These are phyloP conservation scores for Apodemia mormo DNA, from an alignment of 2,888 invertebrate species.

Conservation along the genomic window DNA sequence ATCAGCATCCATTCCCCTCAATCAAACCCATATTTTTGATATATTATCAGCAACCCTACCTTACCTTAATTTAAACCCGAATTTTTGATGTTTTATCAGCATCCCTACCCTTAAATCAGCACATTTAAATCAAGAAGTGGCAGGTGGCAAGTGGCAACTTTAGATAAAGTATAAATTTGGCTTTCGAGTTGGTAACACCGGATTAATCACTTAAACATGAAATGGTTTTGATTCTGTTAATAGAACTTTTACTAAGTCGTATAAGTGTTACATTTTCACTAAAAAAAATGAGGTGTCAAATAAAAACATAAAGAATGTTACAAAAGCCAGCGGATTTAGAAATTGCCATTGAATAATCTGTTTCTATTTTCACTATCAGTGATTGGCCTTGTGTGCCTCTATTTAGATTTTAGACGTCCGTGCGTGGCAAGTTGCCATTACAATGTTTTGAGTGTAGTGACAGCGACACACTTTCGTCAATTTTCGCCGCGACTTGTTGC, in stretches of 20 bases:
- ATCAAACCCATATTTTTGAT: too few species aligned
- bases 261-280: background rate
- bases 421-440: conserved; percentile 70
- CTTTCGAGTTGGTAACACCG: too few species aligned
- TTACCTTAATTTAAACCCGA: too few species aligned
- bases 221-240: too few species aligned
- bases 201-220: too few species aligned
- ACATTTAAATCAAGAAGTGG: too few species aligned
- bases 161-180: too few species aligned
- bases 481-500: conserved; percentile 27
- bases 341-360: conserved; percentile 35
- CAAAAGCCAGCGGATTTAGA: conserved; percentile 23
- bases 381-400: conserved; percentile 71
- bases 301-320: conserved; percentile 23
- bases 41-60: too few species aligned
- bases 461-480: conserved; percentile 64
- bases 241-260: background rate
- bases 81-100: too few species aligned
- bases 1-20: too few species aligned
- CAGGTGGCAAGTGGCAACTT: too few species aligned
- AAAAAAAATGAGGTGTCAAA: background rate
- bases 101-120: too few species aligned
- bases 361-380: conserved; percentile 64
- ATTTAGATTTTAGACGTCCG: conserved; percentile 60
- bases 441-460: conserved; percentile 60